Evolutionary conservation across 2,888 invertebrate genomes (phyloP), one percentile per base, ranked within the genome.

Genomic region (Sinelater perroti): DNA sequence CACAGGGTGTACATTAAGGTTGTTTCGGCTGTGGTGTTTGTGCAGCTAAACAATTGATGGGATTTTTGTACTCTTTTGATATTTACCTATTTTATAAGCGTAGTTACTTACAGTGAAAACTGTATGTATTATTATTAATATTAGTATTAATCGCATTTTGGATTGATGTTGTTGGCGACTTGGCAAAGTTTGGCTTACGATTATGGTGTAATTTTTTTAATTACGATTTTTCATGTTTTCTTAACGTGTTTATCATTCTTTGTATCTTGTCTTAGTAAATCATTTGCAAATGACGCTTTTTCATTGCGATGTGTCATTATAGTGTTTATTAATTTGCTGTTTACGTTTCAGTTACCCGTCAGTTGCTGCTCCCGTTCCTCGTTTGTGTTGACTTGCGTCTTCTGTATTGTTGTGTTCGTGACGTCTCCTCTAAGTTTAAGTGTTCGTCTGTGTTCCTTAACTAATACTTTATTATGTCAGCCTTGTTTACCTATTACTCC

Each of bases 111-210:
- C 54, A 54, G 53, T 54, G 49, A 26, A 28, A 26, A 31, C 52
- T 58, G 53, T 53, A 42, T 58, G 31, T 59, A 47, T 40, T 36
- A 46, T n/a, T n/a, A n/a, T n/a, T n/a, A n/a, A n/a, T n/a, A n/a
- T n/a, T n/a, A n/a, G n/a, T n/a, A n/a, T 26, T 44, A 46, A 36
- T 11, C 16, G 40, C 24, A 36, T 53, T 55, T 56, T 56, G 63
- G 58, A 56, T 51, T 50, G 56, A 50, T 52, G 40, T 17, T 49
- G 62, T 54, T 59, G 63, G 59, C 53, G 63, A 60, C 56, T 56
- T 28, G 58, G 65, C 65, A 57, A 63, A 46, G 65, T 54, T 62
- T 56, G 49, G 55, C 54, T 59, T 61, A 56, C 26, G 61, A 62
- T 55, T 60, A 44, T 44, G 56, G 52, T 57, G 56, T 21, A 54